Evolutionary conservation across 2,113 vertebrate genomes (phyloP).

Genomic region (Motacilla alba): DNA sequence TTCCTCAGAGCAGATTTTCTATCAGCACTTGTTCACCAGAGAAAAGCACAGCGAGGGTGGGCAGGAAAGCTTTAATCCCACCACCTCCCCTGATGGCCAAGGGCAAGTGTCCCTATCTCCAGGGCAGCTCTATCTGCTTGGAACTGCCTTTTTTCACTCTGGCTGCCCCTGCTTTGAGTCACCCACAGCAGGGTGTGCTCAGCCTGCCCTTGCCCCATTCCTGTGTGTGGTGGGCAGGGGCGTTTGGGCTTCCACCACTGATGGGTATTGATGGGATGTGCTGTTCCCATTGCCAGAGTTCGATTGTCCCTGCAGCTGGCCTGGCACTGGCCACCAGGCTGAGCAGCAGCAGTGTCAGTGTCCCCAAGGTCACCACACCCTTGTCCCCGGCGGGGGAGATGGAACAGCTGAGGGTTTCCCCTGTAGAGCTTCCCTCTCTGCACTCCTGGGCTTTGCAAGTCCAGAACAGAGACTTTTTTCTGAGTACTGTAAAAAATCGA

Average conservation of each 20-base stretch:
- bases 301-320: not conserved
- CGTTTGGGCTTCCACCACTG: not conserved
- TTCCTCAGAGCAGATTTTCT: not conserved
- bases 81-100: accelerated
- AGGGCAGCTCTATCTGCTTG: not conserved
- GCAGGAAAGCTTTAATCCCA: not conserved
- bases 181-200: accelerated
- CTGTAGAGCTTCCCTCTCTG: not conserved
- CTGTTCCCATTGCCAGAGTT: not conserved
- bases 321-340: not conserved
- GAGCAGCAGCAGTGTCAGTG: accelerated
- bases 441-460: not conserved
- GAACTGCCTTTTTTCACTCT: not conserved
- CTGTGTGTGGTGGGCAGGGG: not conserved
- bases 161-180: not conserved
- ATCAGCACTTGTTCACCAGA: not conserved
- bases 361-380: not conserved
- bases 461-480: not conserved
- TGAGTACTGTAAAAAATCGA: not conserved
- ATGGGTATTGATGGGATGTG: not conserved
- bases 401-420: not conserved
- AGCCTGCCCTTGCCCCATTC: not conserved
- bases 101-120: accelerated
- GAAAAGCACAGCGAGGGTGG: not conserved
- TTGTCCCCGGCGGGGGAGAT: not conserved